Conservation (phyloP, 2,888 invertebrate genomes). For the Habrosyne pyritoides region DNA sequence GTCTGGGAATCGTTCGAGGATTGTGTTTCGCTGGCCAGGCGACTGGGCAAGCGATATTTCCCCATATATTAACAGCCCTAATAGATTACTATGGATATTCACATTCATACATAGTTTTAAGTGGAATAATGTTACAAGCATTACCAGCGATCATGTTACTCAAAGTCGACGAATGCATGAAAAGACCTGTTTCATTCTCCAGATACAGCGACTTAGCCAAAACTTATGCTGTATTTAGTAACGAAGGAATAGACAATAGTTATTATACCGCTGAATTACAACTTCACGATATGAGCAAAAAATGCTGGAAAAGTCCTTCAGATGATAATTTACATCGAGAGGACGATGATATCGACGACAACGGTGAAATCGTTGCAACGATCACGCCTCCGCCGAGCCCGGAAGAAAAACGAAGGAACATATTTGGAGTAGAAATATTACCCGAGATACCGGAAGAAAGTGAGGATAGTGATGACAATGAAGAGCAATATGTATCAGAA, state of each 20-base stretch:
- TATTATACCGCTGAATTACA: conserved; percentile 67
- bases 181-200: conserved; percentile 60
- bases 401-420: conserved; percentile 74
- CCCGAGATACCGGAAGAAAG: conserved; percentile 82
- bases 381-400: conserved; percentile 76
- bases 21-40: conserved; percentile 74
- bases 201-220: conserved; percentile 69
- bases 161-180: conserved; percentile 55
- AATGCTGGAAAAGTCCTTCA: conserved; percentile 78
- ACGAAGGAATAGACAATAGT: conserved; percentile 52
- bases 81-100: conserved; percentile 68
- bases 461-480: conserved; percentile 62
- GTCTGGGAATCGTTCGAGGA: conserved; percentile 63
- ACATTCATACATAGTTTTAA: conserved; percentile 62
- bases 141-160: conserved; percentile 69
- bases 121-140: conserved; percentile 70
- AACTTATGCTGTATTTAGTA: conserved; percentile 67
- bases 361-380: conserved; percentile 50
- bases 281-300: conserved; percentile 68
- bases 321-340: conserved; percentile 65
- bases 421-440: conserved; percentile 78
- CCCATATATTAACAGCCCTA: conserved; percentile 68
- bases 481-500: conserved; percentile 37
- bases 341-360: conserved; percentile 43
- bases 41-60: conserved; percentile 70